Evolutionary conservation across 1,140 invertebrate genomes (phyloP).

Genomic region (Coptotermes formosanus): DNA sequence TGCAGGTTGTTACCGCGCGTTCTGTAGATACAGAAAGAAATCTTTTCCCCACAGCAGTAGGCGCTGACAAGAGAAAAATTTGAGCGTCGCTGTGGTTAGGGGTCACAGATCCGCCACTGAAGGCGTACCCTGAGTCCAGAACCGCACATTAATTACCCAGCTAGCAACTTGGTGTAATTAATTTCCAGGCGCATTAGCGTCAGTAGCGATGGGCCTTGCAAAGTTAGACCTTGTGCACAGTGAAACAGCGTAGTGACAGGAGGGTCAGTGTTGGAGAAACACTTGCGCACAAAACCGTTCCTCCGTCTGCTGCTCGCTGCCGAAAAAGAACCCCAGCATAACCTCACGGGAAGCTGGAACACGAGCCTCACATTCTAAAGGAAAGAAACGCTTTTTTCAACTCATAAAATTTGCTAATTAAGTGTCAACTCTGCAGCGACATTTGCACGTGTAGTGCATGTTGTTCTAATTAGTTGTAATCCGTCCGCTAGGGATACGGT

Average conservation of each 20-base stretch:
- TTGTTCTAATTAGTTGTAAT: background rate
- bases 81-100: background rate
- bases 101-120: background rate
- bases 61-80: background rate
- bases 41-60: too few relatives aligned
- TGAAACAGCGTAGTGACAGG: background rate
- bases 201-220: background rate
- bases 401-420: background rate
- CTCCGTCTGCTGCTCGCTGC: background rate
- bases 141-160: constrained; percentile 12
- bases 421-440: background rate
- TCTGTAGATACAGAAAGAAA: too few relatives aligned
- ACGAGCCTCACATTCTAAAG: background rate
- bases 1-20: too few relatives aligned
- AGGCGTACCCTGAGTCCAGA: background rate
- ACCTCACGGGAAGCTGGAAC: background rate
- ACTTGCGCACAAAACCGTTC: background rate
- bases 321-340: background rate
- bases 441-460: background rate
- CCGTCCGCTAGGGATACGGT: background rate
- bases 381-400: background rate
- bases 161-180: constrained; percentile 8
- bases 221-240: background rate
- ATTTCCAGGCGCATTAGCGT: background rate
- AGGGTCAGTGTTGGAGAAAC: too few relatives aligned